These are phyloP conservation scores for Drosophila erecta DNA, from an alignment of 1,140 invertebrate species.

Conservation along the genomic window DNA sequence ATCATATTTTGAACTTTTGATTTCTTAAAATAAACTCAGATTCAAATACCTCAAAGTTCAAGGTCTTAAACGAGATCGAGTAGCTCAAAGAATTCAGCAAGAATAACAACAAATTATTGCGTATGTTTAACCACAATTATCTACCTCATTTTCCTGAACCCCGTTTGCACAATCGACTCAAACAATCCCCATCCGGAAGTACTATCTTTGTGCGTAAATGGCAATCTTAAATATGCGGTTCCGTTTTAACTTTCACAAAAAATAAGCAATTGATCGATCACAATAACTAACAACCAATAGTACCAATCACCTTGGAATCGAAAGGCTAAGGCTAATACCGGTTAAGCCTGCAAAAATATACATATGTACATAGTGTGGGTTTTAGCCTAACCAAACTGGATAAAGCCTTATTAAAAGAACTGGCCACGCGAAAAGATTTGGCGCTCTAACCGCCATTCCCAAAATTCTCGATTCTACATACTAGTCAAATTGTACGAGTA, in stretches of 20 bases:
- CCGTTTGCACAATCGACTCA: neutral
- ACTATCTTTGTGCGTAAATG: conserved; percentile 36
- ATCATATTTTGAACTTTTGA: neutral
- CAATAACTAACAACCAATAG: conserved; percentile 22
- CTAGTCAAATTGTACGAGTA: conserved; percentile 33
- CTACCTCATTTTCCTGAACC: neutral
- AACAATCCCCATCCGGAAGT: conserved; percentile 37
- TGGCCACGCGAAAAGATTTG: conserved; percentile 35
- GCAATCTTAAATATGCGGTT: conserved; percentile 32
- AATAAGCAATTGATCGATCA: conserved; percentile 45
- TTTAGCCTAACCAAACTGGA: conserved; percentile 21
- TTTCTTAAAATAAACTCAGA: neutral
- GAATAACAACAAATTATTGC: neutral
- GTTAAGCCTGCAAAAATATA: conserved; percentile 31
- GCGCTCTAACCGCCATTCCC: conserved; percentile 2
- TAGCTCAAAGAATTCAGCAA: neutral
- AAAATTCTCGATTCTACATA: conserved; percentile 24
- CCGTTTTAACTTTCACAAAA: conserved; percentile 50
- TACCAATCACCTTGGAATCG: conserved; percentile 38
- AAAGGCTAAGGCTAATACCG: conserved; percentile 55
- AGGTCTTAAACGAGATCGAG: conserved; percentile 10
- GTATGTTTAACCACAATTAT: neutral
- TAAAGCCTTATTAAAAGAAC: conserved; percentile 30
- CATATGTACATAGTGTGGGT: neutral
- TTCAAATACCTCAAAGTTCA: conserved; percentile 14